Evolutionary conservation across 1,140 invertebrate genomes (phyloP), one percentile per base, ranked within the genome.

Genomic region (Lineus longissimus): DNA sequence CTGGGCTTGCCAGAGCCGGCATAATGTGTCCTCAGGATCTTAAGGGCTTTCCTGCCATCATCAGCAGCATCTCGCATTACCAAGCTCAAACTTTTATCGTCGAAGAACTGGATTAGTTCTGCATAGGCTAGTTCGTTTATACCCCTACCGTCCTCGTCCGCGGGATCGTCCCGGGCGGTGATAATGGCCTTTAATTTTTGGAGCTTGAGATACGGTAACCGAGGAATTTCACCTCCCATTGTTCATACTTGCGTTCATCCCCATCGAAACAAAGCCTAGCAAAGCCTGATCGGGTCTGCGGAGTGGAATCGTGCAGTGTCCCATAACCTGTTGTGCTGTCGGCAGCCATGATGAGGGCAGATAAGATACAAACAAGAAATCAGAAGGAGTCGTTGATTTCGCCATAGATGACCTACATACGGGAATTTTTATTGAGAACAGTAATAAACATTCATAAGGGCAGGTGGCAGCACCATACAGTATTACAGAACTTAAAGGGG

Each of bases 1-100:
- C 55, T 67, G 1, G 65, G 65, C 36, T 67, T 61, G 2, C 68
- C 58, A 30, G 19, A 61, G 15, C 43, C 41, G 22, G 45, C 9
- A 54, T 69, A 67, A 59, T 69, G 64, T 25, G 61, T 22, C 2
- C 55, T 19, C 40, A 67, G 36, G 15, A 66, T 63, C 23, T 54
- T 54, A 2, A 59, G 22, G 15, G 61, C 65, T 2, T 29, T 36
- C 51, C 61, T 47, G 15, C 61, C 55, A 59, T 57, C 19, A 51
- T 62, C 51, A 45, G 1, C 29, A 23, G 45, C 64, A 25, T 56
- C 59, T 17, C 59, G 7, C 47, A 57, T 62, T 17, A 62, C 25
- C 2, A 62, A 27, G 15, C 25, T 59, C 17, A 61, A 47, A 61
- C 41, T 51, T 30, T 23, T 61, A 30, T 65, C 57, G 22, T 64